These are phyloP conservation scores for Eupithecia dodoneata DNA, from an alignment of 2,888 invertebrate genomes.

Conservation along the genomic window DNA sequence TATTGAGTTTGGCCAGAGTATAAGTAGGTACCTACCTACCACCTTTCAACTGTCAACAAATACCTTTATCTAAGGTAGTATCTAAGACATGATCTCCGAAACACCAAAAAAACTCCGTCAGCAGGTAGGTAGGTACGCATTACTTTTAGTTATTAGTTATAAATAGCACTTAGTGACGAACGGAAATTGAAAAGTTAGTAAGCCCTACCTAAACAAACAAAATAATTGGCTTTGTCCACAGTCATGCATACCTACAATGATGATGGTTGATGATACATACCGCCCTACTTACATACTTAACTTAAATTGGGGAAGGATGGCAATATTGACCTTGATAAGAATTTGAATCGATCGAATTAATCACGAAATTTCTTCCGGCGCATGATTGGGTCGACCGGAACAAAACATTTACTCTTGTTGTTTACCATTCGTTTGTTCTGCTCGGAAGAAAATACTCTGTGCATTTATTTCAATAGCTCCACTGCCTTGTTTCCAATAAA, in stretches of 20 bases:
- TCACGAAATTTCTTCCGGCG: slow-evolving; percentile 15
- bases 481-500: slow-evolving; percentile 39
- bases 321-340: slow-evolving; percentile 14
- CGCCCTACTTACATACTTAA: not conserved
- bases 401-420: slow-evolving; percentile 8
- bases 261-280: not conserved
- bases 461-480: slow-evolving; percentile 19
- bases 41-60: too few species aligned
- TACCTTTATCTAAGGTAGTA: too few species aligned
- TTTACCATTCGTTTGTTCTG: slow-evolving; percentile 12
- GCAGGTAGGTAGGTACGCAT: not conserved
- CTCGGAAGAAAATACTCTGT: slow-evolving; percentile 17
- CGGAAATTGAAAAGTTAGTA: not conserved
- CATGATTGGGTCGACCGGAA: slow-evolving; percentile 11
- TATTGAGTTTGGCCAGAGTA: too few species aligned
- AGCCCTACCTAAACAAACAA: not conserved
- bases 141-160: not conserved
- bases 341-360: slow-evolving; percentile 18
- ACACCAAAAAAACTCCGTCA: not conserved
- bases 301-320: slow-evolving; percentile 16
- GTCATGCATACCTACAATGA: not conserved
- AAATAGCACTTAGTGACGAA: not conserved
- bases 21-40: too few species aligned
- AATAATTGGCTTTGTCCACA: not conserved
- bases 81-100: not conserved